Conservation (phyloP, 2,113 vertebrate genomes). For the Orientallactaga bullata region DNA sequence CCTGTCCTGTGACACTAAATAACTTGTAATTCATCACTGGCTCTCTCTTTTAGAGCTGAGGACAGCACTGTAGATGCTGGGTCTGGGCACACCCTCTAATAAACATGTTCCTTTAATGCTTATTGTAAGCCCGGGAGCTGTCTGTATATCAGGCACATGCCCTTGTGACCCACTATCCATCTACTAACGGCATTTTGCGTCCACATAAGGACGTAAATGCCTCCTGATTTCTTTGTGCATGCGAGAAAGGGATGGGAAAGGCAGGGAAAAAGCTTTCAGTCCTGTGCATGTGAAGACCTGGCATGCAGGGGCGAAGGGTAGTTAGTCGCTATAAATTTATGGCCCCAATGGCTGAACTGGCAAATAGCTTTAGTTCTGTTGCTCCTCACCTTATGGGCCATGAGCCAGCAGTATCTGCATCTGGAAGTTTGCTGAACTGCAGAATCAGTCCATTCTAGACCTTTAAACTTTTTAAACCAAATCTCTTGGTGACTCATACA, state of each 20-base stretch:
- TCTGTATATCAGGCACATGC: neutral
- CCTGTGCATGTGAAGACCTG: neutral
- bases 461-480: neutral
- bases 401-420: neutral
- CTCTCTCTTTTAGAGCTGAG: neutral
- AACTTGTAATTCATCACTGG: neutral
- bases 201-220: neutral
- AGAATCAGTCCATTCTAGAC: neutral
- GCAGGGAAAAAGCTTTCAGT: neutral
- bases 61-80: neutral
- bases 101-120: conserved; percentile 11
- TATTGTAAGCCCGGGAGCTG: neutral
- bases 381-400: neutral
- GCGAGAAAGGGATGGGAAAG: neutral
- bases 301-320: too few species aligned
- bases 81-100: neutral
- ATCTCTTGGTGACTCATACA: neutral
- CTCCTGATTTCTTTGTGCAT: neutral
- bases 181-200: neutral
- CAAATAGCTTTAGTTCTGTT: neutral
- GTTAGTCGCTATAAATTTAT: neutral
- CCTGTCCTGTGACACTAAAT: neutral
- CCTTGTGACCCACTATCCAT: neutral
- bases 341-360: neutral
- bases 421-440: neutral